phyloP scores from a whole-genome alignment of 2,888 invertebrate genomes.

The Prenolepis imparis region DNA sequence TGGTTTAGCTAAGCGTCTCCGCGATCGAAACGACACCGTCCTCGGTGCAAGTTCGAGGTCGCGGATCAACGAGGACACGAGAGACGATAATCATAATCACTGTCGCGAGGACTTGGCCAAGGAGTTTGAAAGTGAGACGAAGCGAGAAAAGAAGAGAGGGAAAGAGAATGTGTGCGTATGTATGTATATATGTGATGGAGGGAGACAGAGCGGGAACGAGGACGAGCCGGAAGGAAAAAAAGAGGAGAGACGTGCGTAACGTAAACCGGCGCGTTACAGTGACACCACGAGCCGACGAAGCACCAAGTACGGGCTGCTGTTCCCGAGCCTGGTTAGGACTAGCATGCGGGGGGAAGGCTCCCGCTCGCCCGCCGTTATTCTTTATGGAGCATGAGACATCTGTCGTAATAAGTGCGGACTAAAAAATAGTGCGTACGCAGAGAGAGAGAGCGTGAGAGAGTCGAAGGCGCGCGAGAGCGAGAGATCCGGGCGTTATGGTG shows the following conservation, averaged over 20 bases:
- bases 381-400: slow-evolving; percentile 89
- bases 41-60: slow-evolving; percentile 52
- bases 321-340: slow-evolving; percentile 80
- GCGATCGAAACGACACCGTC: slow-evolving; percentile 24
- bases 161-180: not conserved
- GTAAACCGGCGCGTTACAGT: slow-evolving; percentile 61
- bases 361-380: slow-evolving; percentile 80
- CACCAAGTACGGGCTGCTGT: slow-evolving; percentile 73
- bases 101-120: slow-evolving; percentile 59
- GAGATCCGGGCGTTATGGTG: slow-evolving; percentile 67
- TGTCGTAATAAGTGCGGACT: slow-evolving; percentile 90
- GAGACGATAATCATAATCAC: slow-evolving; percentile 72
- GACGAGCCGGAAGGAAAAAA: slow-evolving; percentile 44
- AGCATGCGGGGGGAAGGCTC: slow-evolving; percentile 71
- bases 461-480: slow-evolving; percentile 69
- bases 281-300: slow-evolving; percentile 70
- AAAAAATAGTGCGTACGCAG: slow-evolving; percentile 89
- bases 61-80: slow-evolving; percentile 38
- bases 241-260: slow-evolving; percentile 45
- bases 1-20: slow-evolving; percentile 12
- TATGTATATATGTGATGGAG: slow-evolving; percentile 4
- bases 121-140: slow-evolving; percentile 29
- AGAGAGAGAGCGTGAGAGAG: slow-evolving; percentile 66
- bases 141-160: slow-evolving; percentile 50
- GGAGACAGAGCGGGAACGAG: slow-evolving; percentile 54